Conservation (phyloP, 2,113 vertebrate genomes). For the Blennius ocellaris region DNA sequence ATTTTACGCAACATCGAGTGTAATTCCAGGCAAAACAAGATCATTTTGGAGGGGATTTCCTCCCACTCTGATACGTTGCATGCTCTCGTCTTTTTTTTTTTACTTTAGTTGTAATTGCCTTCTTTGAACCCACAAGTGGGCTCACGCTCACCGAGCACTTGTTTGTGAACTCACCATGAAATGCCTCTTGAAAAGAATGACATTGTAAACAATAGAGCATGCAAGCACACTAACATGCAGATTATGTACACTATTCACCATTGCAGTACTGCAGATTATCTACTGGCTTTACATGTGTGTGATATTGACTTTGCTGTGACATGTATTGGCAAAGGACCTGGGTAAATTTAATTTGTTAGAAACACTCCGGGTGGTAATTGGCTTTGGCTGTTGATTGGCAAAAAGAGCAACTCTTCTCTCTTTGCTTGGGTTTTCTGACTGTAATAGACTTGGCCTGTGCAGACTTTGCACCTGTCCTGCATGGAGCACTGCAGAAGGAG, state of each 20-base stretch:
- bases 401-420: slow-evolving; percentile 28
- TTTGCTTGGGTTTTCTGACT: slow-evolving; percentile 43
- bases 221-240: slow-evolving; percentile 11
- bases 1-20: slow-evolving; percentile 32
- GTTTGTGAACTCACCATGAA: slow-evolving; percentile 33
- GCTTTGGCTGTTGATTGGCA: slow-evolving; percentile 44
- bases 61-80: slow-evolving; percentile 10
- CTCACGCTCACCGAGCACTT: slow-evolving; percentile 31
- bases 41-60: slow-evolving; percentile 10
- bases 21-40: slow-evolving; percentile 29
- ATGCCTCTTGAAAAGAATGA: slow-evolving; percentile 31
- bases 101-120: slow-evolving; percentile 37
- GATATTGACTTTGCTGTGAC: slow-evolving; percentile 5
- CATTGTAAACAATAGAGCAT: slow-evolving; percentile 6
- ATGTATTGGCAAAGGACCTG: slow-evolving; percentile 32
- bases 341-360: slow-evolving; percentile 41
- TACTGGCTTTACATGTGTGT: slow-evolving; percentile 11
- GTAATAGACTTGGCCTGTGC: slow-evolving; percentile 58
- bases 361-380: slow-evolving; percentile 44
- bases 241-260: slow-evolving; percentile 20
- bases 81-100: slow-evolving; percentile 31
- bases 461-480: slow-evolving; percentile 63
- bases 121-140: slow-evolving; percentile 40
- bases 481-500: slow-evolving; percentile 44
- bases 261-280: background rate